phyloP scores from a whole-genome alignment of 2,888 invertebrate species.

The Eledone cirrhosa region DNA sequence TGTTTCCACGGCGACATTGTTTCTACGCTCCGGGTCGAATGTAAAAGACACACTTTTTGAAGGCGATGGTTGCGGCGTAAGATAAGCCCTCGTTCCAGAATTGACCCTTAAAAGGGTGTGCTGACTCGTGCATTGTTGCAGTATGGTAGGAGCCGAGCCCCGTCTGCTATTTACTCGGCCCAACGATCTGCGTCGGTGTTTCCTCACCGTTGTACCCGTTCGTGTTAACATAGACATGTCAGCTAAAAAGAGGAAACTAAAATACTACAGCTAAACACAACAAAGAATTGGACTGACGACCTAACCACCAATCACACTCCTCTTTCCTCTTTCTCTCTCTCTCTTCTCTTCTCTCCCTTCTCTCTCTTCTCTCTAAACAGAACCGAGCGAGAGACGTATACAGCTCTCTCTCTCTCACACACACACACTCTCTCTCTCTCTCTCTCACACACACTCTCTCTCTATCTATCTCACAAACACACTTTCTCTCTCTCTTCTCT shows the following conservation, averaged over 20 bases:
- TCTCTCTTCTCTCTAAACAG: no score
- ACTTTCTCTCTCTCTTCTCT: no score
- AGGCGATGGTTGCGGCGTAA: conserved; percentile 39
- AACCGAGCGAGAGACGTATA: no score
- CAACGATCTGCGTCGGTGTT: conserved; percentile 24
- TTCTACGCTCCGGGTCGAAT: conserved; percentile 34
- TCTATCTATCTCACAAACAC: no score
- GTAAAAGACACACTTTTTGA: conserved; percentile 38
- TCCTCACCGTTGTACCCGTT: conserved; percentile 20
- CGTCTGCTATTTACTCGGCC: conserved; percentile 27
- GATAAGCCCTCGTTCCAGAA: conserved; percentile 34
- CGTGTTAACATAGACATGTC: conserved; percentile 24
- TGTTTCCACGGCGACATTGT: conserved; percentile 27
- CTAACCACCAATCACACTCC: no score
- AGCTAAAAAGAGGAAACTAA: neutral
- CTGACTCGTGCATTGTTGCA: conserved; percentile 23
- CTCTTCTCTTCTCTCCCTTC: no score
- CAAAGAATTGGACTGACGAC: neutral
- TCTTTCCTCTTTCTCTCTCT: no score
- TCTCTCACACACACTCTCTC: no score
- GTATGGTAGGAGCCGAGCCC: conserved; percentile 24
- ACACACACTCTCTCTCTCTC: no score
- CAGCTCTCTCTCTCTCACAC: no score
- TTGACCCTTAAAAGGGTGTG: conserved; percentile 28
- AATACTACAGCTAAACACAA: conserved; percentile 3